phyloP scores from a whole-genome alignment of 2,888 invertebrate species.

The Athalia cordata region DNA sequence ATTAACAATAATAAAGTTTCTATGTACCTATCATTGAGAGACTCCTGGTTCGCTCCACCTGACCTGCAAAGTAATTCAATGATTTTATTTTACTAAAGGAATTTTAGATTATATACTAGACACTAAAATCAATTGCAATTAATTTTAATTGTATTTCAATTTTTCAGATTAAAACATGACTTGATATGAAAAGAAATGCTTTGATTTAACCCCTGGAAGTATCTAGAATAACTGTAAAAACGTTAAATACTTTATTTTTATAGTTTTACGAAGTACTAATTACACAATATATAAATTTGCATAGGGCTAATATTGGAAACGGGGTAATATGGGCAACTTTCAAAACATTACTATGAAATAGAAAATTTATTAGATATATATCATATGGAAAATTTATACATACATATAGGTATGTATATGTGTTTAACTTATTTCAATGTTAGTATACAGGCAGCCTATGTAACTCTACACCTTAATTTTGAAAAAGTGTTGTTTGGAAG shows the following conservation, averaged over 20 bases:
- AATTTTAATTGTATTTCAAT: slow-evolving; percentile 49
- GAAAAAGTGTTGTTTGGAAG: slow-evolving; percentile 51
- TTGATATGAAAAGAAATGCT: slow-evolving; percentile 47
- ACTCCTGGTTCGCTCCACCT: slow-evolving; percentile 68
- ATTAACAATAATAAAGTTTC: slow-evolving; percentile 52
- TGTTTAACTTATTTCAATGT: slow-evolving; percentile 54
- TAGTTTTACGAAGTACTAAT: slow-evolving; percentile 30
- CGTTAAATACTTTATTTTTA: slow-evolving; percentile 32
- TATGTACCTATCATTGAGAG: slow-evolving; percentile 71
- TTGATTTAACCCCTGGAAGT: slow-evolving; percentile 69
- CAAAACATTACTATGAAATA: slow-evolving; percentile 50
- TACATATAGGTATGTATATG: slow-evolving; percentile 54
- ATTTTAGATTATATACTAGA: slow-evolving; percentile 54
- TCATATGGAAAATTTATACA: slow-evolving; percentile 54
- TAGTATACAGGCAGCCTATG: slow-evolving; percentile 50
- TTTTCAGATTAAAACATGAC: slow-evolving; percentile 62
- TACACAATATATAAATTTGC: slow-evolving; percentile 40
- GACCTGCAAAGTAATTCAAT: slow-evolving; percentile 71
- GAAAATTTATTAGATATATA: slow-evolving; percentile 49
- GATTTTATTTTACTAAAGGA: slow-evolving; percentile 62
- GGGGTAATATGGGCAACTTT: slow-evolving; percentile 59
- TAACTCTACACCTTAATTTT: slow-evolving; percentile 48
- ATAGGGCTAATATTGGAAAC: slow-evolving; percentile 48
- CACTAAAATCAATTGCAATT: slow-evolving; percentile 34
- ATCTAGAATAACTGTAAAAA: slow-evolving; percentile 60